Conservation (phyloP, 1,140 invertebrate species). For the Brachionus calyciflorus region DNA sequence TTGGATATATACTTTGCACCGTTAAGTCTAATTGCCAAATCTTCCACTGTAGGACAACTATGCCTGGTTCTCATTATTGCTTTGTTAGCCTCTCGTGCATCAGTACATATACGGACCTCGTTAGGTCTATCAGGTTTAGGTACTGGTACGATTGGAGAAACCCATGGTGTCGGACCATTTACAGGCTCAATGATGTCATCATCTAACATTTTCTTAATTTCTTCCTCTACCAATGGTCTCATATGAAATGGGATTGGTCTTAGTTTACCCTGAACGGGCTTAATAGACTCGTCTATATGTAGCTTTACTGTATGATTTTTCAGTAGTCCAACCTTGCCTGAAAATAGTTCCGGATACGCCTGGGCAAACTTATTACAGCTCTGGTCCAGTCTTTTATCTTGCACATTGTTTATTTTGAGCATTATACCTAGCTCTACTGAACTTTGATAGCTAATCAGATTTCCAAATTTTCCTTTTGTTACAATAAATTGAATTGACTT, state of each 20-base stretch:
- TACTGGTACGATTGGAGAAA: too few relatives aligned
- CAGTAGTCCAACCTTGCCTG: constrained; percentile 4
- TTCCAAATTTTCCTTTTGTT: constrained; percentile 5
- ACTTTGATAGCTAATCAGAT: neutral
- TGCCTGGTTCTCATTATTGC: constrained; percentile 4
- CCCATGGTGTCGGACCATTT: constrained; percentile 52
- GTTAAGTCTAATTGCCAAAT: constrained; percentile 10
- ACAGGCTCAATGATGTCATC: constrained; percentile 51
- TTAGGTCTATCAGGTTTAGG: constrained; percentile 49
- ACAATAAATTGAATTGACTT: constrained; percentile 11
- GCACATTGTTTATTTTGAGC: neutral
- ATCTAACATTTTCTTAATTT: constrained; percentile 35
- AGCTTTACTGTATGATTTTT: neutral
- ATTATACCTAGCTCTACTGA: neutral
- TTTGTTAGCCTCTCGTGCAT: neutral
- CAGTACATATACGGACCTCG: constrained; percentile 34
- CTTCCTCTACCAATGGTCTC: constrained; percentile 8
- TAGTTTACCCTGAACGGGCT: neutral
- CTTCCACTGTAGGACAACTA: neutral
- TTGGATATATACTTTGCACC: neutral
- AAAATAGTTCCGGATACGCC: neutral
- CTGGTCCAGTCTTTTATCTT: neutral
- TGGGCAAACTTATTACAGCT: neutral
- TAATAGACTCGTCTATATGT: constrained; percentile 2
- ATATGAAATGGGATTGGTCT: constrained; percentile 20